Evolutionary conservation across 2,888 invertebrate genomes (phyloP), one percentile per base, ranked within the genome.

Genomic region (Dendrolimus houi): DNA sequence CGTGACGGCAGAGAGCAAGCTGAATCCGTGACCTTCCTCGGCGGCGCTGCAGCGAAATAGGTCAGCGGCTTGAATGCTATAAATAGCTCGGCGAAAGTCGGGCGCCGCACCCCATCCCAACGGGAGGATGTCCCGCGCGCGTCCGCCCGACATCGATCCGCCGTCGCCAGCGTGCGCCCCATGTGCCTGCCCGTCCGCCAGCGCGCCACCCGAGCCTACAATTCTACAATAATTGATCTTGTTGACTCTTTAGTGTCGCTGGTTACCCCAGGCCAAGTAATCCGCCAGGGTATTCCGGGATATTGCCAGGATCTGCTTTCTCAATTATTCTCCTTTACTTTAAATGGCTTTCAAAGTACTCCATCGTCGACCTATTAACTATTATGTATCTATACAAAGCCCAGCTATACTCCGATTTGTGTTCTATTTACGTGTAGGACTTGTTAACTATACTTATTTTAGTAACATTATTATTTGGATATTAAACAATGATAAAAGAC

Each of bases 51-150:
- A 87, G 84, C 82, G 80, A 90, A 88, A 87, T 90, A 87, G 89
- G 90, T 90, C 90, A 89, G 88, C 88, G 87, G 89, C 88, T 87
- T 87, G 82, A 85, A 84, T 84, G 85, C 87, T 90, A 89, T 88
- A 88, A 89, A 90, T 90, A 90, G 90, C 89, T 85, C 80, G 86
- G 86, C 77, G 85, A 87, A 88, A 88, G 88, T 87, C 86, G 87
- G 87, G 84, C 87, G 85, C 83, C 85, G 79, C 79, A 72, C 84
- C 87, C 83, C 85, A 77, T 81, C 77, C 82, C 85, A 69, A 66
- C 71, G 80, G 77, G 79, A 72, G 77, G 70, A 29, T 71, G 77
- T 68, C 68, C 72, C 75, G 74, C 72, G 70, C 74, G 71, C 72
- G 66, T 65, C 71, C 70, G 62, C 71, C 72, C 72, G 67, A 63